Evolutionary conservation across 2,797 vertebrate species (phyloP).

Genomic region (Siniperca undulata): DNA sequence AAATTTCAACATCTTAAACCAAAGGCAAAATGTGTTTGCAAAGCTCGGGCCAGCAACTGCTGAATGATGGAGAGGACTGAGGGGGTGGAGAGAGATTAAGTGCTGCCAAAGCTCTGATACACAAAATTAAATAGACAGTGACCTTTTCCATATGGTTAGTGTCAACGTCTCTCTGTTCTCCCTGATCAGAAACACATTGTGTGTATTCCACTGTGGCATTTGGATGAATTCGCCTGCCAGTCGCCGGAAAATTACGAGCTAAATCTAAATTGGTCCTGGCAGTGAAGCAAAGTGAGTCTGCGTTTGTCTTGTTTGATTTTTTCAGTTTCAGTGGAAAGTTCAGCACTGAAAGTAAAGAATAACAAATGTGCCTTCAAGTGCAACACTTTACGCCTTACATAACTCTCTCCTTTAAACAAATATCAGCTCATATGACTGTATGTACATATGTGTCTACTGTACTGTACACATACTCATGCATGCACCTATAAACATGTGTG

Average conservation of each 20-base stretch:
- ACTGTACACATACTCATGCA: background rate
- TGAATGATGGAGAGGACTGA: slow-evolving; percentile 17
- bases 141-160: slow-evolving; percentile 56
- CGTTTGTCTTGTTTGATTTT: slow-evolving; percentile 28
- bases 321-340: background rate
- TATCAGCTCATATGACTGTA: background rate
- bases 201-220: slow-evolving; percentile 36
- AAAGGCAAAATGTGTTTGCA: background rate
- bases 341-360: background rate
- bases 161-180: slow-evolving; percentile 30
- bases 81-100: slow-evolving; percentile 10
- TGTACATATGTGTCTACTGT: background rate
- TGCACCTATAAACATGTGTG: background rate
- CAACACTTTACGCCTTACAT: background rate
- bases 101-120: slow-evolving; percentile 40
- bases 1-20: slow-evolving; percentile 11
- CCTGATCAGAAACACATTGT: slow-evolving; percentile 44
- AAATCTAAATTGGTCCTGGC: slow-evolving; percentile 22
- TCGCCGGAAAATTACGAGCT: background rate
- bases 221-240: slow-evolving; percentile 20
- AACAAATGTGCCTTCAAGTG: background rate
- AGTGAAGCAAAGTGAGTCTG: background rate
- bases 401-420: background rate
- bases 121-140: slow-evolving; percentile 39
- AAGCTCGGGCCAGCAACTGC: background rate